Conservation (phyloP, 1,140 invertebrate species). For the Prorops nasuta region DNA sequence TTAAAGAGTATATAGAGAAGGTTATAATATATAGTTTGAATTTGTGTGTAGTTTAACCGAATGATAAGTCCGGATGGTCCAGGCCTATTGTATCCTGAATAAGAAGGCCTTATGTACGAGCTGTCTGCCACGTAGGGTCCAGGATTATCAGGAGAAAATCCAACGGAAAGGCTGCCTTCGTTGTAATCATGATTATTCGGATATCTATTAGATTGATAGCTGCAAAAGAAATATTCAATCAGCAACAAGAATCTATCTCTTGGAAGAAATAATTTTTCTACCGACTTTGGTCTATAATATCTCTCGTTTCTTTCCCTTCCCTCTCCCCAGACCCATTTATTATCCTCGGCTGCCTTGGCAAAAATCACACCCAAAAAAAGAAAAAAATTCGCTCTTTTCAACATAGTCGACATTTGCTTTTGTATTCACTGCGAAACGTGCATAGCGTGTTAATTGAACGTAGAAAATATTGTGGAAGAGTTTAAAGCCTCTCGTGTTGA, state of each 20-base stretch:
- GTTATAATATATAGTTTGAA: too few relatives aligned
- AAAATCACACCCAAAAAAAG: background rate
- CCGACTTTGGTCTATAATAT: too few relatives aligned
- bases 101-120: slow-evolving; percentile 22
- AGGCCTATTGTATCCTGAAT: slow-evolving; percentile 23
- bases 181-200: slow-evolving; percentile 6
- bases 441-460: background rate
- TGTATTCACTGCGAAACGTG: background rate
- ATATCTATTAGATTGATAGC: too few relatives aligned
- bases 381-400: slow-evolving; percentile 2
- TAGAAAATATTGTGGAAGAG: too few relatives aligned
- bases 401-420: background rate
- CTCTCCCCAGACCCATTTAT: slow-evolving; percentile 49
- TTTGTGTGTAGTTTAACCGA: slow-evolving; percentile 23
- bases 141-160: slow-evolving; percentile 30
- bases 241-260: too few relatives aligned
- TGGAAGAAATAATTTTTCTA: too few relatives aligned
- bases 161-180: slow-evolving; percentile 9
- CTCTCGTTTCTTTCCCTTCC: slow-evolving; percentile 18
- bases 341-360: slow-evolving; percentile 15
- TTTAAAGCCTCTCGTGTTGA: background rate
- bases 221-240: too few relatives aligned
- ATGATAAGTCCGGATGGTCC: slow-evolving; percentile 31
- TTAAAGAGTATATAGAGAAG: too few relatives aligned
- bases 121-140: slow-evolving; percentile 34